Percentiles rank a stretch among this genome's conserved stretches.
These are phyloP conservation scores for Anabas testudineus DNA, from an alignment of 2,797 vertebrate species.

Conservation along the genomic window DNA sequence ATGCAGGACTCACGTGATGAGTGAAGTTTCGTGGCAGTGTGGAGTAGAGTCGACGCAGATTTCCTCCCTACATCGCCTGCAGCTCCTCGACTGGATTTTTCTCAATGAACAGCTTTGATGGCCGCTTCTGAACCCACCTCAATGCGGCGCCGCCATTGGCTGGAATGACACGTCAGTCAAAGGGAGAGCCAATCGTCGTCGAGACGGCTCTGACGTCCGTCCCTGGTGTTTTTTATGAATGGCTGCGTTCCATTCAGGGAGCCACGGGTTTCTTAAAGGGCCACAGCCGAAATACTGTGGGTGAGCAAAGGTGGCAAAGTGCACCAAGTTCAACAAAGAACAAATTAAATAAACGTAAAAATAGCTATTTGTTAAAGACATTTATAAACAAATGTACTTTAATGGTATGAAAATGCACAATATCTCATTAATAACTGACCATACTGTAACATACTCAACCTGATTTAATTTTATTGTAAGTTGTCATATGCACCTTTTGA, in stretches of 20 bases:
- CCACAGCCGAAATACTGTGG: slow-evolving; percentile 19
- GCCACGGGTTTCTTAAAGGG: slow-evolving; percentile 77
- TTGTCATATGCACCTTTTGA: too few relatives aligned
- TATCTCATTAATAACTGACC: too few relatives aligned
- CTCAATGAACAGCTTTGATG: slow-evolving; percentile 78
- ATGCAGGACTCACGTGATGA: slow-evolving; percentile 46
- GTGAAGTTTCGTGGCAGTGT: slow-evolving; percentile 46
- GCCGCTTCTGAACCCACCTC: slow-evolving; percentile 17
- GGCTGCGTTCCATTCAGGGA: slow-evolving; percentile 85
- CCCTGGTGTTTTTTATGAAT: slow-evolving; percentile 84
- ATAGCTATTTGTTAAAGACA: too few relatives aligned
- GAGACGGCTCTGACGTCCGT: slow-evolving; percentile 27
- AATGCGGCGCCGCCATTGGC: slow-evolving; percentile 67
- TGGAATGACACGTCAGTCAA: slow-evolving; percentile 42
- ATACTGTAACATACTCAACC: too few relatives aligned
- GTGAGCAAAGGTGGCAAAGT: not conserved
- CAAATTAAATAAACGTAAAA: not conserved
- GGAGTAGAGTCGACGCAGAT: slow-evolving; percentile 26
- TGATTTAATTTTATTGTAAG: too few relatives aligned
- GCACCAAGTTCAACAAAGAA: too few relatives aligned
- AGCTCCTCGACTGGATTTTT: slow-evolving; percentile 70
- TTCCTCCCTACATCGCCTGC: slow-evolving; percentile 61
- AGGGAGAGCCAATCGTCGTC: slow-evolving; percentile 66
- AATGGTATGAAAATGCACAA: too few relatives aligned
- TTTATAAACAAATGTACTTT: too few relatives aligned